Evolutionary conservation across 2,888 invertebrate genomes (phyloP).

Genomic region (Stenchaetothrips biformis): DNA sequence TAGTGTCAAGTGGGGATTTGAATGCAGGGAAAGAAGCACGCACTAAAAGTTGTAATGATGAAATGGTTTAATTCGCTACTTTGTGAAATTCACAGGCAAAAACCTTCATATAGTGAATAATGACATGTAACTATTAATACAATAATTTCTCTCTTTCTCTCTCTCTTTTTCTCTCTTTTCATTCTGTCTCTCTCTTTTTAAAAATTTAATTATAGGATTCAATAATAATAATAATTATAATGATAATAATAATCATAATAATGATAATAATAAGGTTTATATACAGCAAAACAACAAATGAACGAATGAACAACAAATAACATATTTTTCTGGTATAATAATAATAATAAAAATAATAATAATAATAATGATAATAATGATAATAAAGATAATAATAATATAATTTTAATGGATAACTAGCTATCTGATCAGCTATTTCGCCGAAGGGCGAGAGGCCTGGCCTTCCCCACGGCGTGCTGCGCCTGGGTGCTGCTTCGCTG

Average conservation of each 20-base stretch:
- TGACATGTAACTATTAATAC: conserved; percentile 21
- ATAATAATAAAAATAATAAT: neutral
- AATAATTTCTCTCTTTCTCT: neutral
- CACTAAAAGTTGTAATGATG: neutral
- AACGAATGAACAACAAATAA: conserved; percentile 24
- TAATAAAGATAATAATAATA: conserved; percentile 2
- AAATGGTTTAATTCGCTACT: conserved; percentile 23
- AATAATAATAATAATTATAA: conserved; percentile 8
- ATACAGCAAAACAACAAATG: conserved; percentile 21
- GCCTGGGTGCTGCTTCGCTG: neutral
- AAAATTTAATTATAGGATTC: conserved; percentile 12
- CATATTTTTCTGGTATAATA: conserved; percentile 14
- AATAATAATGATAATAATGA: neutral
- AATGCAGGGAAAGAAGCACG: neutral
- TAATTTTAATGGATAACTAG: conserved; percentile 25
- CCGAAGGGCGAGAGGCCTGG: neutral
- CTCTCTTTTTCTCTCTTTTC: conserved; percentile 4
- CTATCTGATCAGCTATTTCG: conserved; percentile 15
- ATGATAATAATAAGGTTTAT: conserved; percentile 15
- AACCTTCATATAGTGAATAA: conserved; percentile 22
- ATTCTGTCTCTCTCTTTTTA: conserved; percentile 15
- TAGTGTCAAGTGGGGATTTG: neutral
- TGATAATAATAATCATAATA: too few relatives aligned
- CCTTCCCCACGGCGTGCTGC: neutral
- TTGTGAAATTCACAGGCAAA: conserved; percentile 25